phyloP scores from a whole-genome alignment of 2,113 vertebrate species.

The Alaudala cheleensis region DNA sequence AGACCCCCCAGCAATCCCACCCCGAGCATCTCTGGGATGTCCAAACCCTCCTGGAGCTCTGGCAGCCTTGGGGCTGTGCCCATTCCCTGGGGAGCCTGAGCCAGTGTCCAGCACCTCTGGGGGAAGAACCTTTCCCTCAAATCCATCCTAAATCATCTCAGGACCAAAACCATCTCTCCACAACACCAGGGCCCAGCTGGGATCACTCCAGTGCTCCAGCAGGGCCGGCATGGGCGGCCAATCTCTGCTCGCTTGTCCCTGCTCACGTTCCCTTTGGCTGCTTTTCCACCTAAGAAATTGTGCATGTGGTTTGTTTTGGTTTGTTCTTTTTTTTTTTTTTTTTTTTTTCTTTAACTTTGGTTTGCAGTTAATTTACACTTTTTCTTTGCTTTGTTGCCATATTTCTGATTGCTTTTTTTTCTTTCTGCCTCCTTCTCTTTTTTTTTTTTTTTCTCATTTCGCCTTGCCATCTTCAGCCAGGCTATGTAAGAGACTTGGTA shows the following conservation, averaged over 20 bases:
- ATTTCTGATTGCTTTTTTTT: conserved; percentile 83
- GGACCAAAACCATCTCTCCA: background rate
- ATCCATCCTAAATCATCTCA: background rate
- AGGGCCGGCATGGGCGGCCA: background rate
- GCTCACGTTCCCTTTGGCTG: conserved; percentile 57
- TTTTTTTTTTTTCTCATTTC: conserved; percentile 41
- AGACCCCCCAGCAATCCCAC: background rate
- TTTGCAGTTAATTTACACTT: conserved; percentile 74
- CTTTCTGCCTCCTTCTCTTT: conserved; percentile 63
- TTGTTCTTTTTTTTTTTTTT: background rate
- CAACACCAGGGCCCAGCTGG: background rate
- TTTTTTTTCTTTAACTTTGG: conserved; percentile 70
- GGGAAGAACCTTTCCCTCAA: background rate
- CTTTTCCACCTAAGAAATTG: conserved; percentile 61
- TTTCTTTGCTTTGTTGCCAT: conserved; percentile 77
- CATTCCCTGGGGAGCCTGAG: background rate
- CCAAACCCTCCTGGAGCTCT: background rate
- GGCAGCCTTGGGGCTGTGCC: rapidly evolving
- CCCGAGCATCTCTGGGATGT: background rate
- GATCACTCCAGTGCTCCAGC: background rate
- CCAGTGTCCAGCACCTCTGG: background rate
- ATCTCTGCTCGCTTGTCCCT: conserved; percentile 23
- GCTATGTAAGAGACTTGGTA: conserved; percentile 99
- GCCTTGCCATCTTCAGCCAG: conserved; percentile 90
- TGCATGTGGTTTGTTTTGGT: conserved; percentile 61